These are phyloP conservation scores for Larimichthys polyactis DNA, from an alignment of 2,113 vertebrate species.

Conservation along the genomic window DNA sequence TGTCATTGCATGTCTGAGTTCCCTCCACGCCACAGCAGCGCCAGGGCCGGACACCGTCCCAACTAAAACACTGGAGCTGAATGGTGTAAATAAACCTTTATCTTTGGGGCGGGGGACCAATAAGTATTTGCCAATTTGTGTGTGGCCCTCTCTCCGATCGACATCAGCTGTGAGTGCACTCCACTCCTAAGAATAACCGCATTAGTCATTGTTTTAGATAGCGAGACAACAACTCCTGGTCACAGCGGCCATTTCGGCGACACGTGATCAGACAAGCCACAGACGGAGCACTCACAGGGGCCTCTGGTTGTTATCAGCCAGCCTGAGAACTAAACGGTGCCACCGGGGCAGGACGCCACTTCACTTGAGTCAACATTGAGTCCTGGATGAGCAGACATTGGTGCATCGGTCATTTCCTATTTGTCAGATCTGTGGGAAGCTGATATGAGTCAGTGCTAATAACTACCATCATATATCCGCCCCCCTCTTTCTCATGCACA, in stretches of 20 bases:
- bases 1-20: neutral
- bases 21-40: neutral
- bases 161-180: conserved; percentile 77
- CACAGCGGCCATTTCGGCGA: conserved; percentile 63
- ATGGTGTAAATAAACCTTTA: conserved; percentile 60
- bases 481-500: neutral
- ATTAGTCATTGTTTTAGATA: conserved; percentile 80
- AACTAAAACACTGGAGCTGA: conserved; percentile 42
- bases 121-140: conserved; percentile 66
- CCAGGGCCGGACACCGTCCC: neutral
- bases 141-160: conserved; percentile 64
- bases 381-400: conserved; percentile 59
- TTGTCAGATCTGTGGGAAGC: conserved; percentile 21
- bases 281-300: conserved; percentile 68
- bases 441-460: conserved; percentile 24
- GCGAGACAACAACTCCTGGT: conserved; percentile 64
- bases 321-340: conserved; percentile 57
- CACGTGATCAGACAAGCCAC: conserved; percentile 73
- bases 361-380: conserved; percentile 59
- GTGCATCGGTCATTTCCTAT: conserved; percentile 53
- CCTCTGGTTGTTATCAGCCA: conserved; percentile 66
- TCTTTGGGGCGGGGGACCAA: conserved; percentile 59
- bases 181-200: conserved; percentile 76
- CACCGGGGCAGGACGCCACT: conserved; percentile 53
- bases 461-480: neutral